These are phyloP conservation scores for Sinella curviseta DNA, from an alignment of 1,140 invertebrate species.

Conservation along the genomic window DNA sequence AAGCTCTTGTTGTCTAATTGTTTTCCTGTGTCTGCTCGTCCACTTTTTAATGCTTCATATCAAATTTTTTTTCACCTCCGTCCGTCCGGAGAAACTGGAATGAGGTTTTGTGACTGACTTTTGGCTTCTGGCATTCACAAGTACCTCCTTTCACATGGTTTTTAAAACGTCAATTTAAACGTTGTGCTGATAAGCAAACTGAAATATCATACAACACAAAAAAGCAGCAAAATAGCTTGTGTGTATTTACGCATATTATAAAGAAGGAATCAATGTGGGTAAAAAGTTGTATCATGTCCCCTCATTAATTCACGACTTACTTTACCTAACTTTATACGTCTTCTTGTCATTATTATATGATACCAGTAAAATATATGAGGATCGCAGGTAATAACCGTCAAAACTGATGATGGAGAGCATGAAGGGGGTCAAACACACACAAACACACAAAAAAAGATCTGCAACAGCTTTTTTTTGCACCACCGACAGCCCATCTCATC, in stretches of 20 bases:
- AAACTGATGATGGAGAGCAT: not conserved
- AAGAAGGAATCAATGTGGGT: not conserved
- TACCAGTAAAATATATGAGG: not conserved
- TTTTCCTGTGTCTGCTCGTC: too few species aligned
- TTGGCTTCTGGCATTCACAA: too few species aligned
- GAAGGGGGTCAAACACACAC: slow-evolving; percentile 7
- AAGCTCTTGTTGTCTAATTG: too few species aligned
- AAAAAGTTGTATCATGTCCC: not conserved
- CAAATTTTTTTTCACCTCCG: too few species aligned
- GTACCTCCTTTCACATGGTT: too few species aligned
- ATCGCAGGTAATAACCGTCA: slow-evolving; percentile 11
- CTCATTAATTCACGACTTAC: not conserved
- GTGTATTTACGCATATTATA: not conserved
- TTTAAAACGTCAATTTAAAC: too few species aligned
- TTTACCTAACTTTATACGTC: not conserved
- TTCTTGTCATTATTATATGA: not conserved
- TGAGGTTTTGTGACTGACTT: too few species aligned
- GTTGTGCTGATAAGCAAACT: too few species aligned
- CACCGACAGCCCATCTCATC: not conserved
- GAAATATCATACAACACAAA: too few species aligned
- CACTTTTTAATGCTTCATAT: too few species aligned
- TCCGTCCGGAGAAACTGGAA: too few species aligned
- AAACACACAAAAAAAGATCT: not conserved
- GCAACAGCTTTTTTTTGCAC: not conserved
- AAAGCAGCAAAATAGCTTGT: not conserved